A percentile compares a stretch with the other conserved stretches of the same genome.
Conservation (phyloP, 2,888 invertebrate species). For the Cactoblastis cactorum region DNA sequence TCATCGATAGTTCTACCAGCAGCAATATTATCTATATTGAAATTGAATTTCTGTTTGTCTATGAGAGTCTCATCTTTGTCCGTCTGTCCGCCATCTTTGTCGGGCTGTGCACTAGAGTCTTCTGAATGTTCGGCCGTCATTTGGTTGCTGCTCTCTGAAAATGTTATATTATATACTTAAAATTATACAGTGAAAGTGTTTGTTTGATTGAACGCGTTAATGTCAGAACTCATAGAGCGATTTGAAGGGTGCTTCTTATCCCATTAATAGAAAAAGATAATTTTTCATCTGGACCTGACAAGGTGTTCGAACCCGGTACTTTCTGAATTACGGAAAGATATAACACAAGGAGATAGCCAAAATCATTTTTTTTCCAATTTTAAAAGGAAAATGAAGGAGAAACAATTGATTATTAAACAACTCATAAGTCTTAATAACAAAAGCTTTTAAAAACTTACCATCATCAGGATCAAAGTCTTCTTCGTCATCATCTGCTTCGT, state of each 20-base stretch:
- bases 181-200: too few species aligned
- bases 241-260: slow-evolving; percentile 11
- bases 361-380: too few species aligned
- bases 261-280: too few species aligned
- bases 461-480: slow-evolving; percentile 31
- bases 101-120: slow-evolving; percentile 47
- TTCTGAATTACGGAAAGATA: too few species aligned
- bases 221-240: not conserved
- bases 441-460: slow-evolving; percentile 36
- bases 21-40: slow-evolving; percentile 12
- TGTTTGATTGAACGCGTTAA: too few species aligned
- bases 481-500: slow-evolving; percentile 44
- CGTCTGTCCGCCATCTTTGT: slow-evolving; percentile 16
- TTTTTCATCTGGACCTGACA: too few species aligned
- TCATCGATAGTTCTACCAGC: not conserved
- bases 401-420: too few species aligned
- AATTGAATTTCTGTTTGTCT: slow-evolving; percentile 16
- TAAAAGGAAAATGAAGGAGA: too few species aligned
- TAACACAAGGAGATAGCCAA: too few species aligned
- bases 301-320: too few species aligned
- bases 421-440: too few species aligned
- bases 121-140: slow-evolving; percentile 57
- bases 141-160: slow-evolving; percentile 55
- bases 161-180: not conserved
- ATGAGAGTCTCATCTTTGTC: slow-evolving; percentile 19